phyloP scores from a whole-genome alignment of 2,797 vertebrate species.

The Etheostoma perlongum region DNA sequence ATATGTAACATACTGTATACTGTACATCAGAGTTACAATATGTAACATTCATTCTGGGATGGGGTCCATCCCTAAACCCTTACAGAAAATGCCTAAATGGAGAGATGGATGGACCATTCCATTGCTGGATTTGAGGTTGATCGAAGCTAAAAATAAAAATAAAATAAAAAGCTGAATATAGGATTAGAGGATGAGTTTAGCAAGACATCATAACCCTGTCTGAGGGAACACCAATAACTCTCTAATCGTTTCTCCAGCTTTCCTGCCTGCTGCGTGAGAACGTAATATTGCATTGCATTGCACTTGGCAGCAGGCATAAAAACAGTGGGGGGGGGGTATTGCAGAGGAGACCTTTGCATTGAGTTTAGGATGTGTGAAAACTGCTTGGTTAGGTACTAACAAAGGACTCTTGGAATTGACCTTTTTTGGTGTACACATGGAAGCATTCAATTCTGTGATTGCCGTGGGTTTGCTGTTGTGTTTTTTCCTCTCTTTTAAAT shows the following conservation, averaged over 20 bases:
- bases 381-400: neutral
- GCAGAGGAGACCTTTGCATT: slow-evolving; percentile 13
- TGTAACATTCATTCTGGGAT: slow-evolving; percentile 10
- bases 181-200: neutral
- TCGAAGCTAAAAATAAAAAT: neutral
- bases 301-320: slow-evolving; percentile 9
- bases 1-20: neutral
- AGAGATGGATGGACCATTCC: neutral
- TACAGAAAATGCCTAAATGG: neutral
- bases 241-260: neutral
- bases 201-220: neutral
- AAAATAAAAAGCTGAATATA: neutral
- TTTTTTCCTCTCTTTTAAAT: neutral
- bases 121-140: slow-evolving; percentile 5
- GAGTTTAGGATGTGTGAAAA: neutral
- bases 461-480: neutral
- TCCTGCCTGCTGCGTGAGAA: slow-evolving; percentile 11
- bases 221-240: slow-evolving; percentile 31
- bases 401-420: neutral
- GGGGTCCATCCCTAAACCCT: neutral
- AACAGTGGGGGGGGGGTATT: neutral
- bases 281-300: neutral
- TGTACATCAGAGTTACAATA: neutral
- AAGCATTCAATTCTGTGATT: slow-evolving; percentile 5
- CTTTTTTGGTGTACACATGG: neutral